Base-by-base conservation (phyloP, 1,140 invertebrate species). In the Drosophila sp. region DNA sequence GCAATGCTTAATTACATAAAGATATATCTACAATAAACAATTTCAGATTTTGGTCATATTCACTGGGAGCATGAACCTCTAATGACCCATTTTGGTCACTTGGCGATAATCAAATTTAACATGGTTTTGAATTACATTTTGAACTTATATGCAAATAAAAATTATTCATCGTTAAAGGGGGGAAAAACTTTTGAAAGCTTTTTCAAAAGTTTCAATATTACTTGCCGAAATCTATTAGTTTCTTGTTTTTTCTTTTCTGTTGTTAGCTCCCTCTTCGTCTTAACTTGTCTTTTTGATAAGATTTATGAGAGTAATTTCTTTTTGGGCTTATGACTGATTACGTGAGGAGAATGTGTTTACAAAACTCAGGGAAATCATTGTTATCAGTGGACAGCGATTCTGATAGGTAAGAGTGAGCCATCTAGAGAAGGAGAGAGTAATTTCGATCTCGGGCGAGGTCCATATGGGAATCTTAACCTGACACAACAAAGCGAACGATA, bases 301-400 rank as follows among this genome's bases (percentile, higher is more conserved):
- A 7, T 47, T 25, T 2, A 10, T 47, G 1, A 23, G 6, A 50
- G n/a, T 7, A 17, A 27, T 27, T 50, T 27, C 6, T 47, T 6
- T 5, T 27, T 27, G 44, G 44, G 58, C 27, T 66, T 67, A 33
- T 65, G 66, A 58, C 68, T 72, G 68, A 83, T 83, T 58, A 76
- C 29, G 27, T 32, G 7, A 63, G 5, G 35, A 10, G n/a, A 27
- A 66, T 71, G 32, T 66, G 78, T 29, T 68, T 67, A 70, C 72
- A 61, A 60, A 47, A 50, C 33, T 17, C 62, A 35, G 67, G 40
- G 40, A 68, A 27, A 64, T 33, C 50, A 44, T 47, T 55, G 38
- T 76, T 75, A 82, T 79, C 75, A 71, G 5, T 3, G 3, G n/a
- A 27, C 0, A 32, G 41, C 44, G 62, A 27, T 35, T 35, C 30